Evolutionary conservation across 2,797 vertebrate genomes (phyloP).

Genomic region (Aplochiton taeniatus): DNA sequence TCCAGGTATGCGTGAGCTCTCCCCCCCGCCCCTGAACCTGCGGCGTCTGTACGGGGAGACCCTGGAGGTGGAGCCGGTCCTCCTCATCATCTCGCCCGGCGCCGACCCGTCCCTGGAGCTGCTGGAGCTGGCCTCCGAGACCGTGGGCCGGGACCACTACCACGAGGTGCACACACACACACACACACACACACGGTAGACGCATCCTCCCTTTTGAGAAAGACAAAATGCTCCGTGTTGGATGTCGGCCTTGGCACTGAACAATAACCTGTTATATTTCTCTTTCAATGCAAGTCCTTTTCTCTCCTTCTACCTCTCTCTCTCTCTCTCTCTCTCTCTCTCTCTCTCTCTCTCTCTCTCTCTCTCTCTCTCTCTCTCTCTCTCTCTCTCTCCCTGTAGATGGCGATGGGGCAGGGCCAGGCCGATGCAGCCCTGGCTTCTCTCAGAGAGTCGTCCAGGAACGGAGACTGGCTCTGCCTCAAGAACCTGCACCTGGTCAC

Average conservation of each 20-base stretch:
- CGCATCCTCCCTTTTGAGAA: neutral
- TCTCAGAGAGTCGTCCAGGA: constrained; percentile 85
- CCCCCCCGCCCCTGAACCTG: constrained; percentile 89
- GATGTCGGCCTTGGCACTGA: too few species aligned
- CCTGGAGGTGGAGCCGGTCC: constrained; percentile 87
- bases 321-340: constrained; percentile 11
- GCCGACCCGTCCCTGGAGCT: constrained; percentile 97
- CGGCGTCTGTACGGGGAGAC: constrained; percentile 89
- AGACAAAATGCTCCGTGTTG: too few species aligned
- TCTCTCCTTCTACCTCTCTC: neutral
- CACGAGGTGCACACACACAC: constrained; percentile 80
- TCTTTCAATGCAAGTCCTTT: constrained; percentile 7
- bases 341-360: neutral
- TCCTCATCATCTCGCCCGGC: constrained; percentile 96
- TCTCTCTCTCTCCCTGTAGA: constrained; percentile 71
- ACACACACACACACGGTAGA: neutral
- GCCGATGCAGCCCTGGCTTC: constrained; percentile 91
- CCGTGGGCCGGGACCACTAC: constrained; percentile 83
- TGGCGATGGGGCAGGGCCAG: constrained; percentile 98
- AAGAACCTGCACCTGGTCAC: constrained; percentile 97
- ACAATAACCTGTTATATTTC: too few species aligned
- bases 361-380: neutral
- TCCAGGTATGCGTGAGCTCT: constrained; percentile 90
- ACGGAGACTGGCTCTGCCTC: constrained; percentile 93
- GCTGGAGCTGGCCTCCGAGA: constrained; percentile 87